Conservation (phyloP, 2,888 invertebrate genomes). For the Melieria crassipennis region DNA sequence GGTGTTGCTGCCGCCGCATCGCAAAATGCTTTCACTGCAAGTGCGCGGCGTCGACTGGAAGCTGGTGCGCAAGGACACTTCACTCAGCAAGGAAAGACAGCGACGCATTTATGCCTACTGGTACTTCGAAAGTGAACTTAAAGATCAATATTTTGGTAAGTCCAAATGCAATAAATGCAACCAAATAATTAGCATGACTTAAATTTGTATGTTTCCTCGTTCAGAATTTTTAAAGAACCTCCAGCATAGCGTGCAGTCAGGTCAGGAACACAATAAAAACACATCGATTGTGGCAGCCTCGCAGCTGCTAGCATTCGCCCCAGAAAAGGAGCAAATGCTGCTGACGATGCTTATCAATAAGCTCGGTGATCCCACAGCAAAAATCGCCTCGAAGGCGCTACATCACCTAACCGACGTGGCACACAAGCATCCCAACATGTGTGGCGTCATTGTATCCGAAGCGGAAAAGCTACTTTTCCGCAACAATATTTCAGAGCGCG, state of each 20-base stretch:
- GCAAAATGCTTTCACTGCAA: conserved; percentile 60
- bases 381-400: conserved; percentile 88
- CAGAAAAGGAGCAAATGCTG: conserved; percentile 69
- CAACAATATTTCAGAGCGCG: conserved; percentile 82
- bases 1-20: conserved; percentile 60
- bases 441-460: conserved; percentile 84
- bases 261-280: conserved; percentile 63
- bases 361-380: conserved; percentile 85
- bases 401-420: conserved; percentile 86
- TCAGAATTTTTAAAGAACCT: conserved; percentile 62
- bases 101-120: conserved; percentile 78
- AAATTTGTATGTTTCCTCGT: conserved; percentile 21
- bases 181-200: neutral
- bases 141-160: conserved; percentile 76
- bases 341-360: conserved; percentile 90
- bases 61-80: conserved; percentile 52
- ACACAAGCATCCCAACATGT: conserved; percentile 91
- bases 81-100: conserved; percentile 70
- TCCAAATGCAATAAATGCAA: neutral
- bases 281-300: conserved; percentile 57
- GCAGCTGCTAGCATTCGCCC: conserved; percentile 57
- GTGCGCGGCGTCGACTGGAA: conserved; percentile 65
- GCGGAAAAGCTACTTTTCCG: conserved; percentile 91
- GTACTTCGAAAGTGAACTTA: conserved; percentile 91
- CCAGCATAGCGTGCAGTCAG: conserved; percentile 61